phyloP scores from a whole-genome alignment of 2,113 vertebrate species.

The Pelusios castaneus region DNA sequence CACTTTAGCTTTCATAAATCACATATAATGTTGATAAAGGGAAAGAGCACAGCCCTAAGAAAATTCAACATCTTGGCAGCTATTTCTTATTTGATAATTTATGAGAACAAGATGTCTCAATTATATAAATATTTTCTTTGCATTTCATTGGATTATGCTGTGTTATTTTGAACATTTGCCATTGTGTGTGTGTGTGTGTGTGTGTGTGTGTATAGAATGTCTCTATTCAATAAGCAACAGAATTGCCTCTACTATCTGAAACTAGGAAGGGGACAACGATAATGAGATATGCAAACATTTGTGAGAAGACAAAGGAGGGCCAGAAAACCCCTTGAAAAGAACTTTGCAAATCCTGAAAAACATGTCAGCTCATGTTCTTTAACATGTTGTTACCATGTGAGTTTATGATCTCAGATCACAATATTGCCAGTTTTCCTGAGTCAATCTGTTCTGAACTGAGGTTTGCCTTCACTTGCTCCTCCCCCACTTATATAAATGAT shows the following conservation, averaged over 20 bases:
- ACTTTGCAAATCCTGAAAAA: background rate
- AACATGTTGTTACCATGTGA: background rate
- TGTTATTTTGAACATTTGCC: conserved; percentile 65
- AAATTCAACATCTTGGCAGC: conserved; percentile 65
- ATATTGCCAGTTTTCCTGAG: background rate
- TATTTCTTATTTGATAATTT: conserved; percentile 73
- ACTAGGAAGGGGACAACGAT: background rate
- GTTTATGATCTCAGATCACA: background rate
- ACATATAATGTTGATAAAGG: conserved; percentile 72
- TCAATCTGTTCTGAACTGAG: conserved; percentile 8
- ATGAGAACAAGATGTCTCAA: conserved; percentile 73
- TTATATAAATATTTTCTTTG: conserved; percentile 77
- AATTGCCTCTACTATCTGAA: background rate
- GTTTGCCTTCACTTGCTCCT: background rate
- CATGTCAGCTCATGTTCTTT: background rate
- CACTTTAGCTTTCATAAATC: conserved; percentile 72
- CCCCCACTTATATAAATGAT: background rate
- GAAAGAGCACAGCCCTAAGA: conserved; percentile 64
- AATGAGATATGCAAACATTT: background rate
- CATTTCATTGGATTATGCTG: conserved; percentile 68
- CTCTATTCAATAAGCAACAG: background rate
- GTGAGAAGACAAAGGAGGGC: background rate
- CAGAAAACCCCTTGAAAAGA: background rate
- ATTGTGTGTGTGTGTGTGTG: conserved; percentile 44
- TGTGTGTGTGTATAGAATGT: conserved; percentile 37